A percentile compares a stretch with the other conserved stretches of the same genome.
phyloP scores from a whole-genome alignment of 2,888 invertebrate species.

The Caenorhabditis auriculariae region DNA sequence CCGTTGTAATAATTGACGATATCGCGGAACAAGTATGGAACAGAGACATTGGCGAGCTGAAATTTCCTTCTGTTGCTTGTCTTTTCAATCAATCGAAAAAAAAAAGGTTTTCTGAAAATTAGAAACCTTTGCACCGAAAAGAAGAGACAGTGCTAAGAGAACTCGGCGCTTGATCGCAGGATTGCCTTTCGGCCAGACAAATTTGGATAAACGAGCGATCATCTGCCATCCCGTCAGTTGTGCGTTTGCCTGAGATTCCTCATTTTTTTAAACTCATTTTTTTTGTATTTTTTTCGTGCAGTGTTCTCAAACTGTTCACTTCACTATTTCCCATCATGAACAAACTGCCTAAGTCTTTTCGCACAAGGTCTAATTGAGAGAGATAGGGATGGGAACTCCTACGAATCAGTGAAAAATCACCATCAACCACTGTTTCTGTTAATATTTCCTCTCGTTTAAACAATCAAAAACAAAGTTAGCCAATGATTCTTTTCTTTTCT shows the following conservation, averaged over 20 bases:
- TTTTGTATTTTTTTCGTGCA: too few relatives aligned
- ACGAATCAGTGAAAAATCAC: too few relatives aligned
- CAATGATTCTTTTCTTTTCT: too few relatives aligned
- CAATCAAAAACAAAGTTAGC: too few relatives aligned
- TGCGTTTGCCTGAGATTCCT: conserved; percentile 29
- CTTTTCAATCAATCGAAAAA: not conserved
- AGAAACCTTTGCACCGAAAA: conserved; percentile 67
- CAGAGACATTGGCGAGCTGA: conserved; percentile 82
- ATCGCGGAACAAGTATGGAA: conserved; percentile 93
- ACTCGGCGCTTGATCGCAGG: conserved; percentile 78
- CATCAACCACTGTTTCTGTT: too few relatives aligned
- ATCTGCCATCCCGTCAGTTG: conserved; percentile 45
- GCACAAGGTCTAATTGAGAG: conserved; percentile 6
- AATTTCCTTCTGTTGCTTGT: too few relatives aligned
- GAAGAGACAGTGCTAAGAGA: conserved; percentile 72
- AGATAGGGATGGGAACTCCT: conserved; percentile 5
- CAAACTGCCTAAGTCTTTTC: too few relatives aligned
- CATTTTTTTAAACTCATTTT: too few relatives aligned
- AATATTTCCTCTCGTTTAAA: too few relatives aligned
- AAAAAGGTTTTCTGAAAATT: conserved; percentile 4
- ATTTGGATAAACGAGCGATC: conserved; percentile 40
- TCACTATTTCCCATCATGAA: too few relatives aligned
- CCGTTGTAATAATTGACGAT: conserved; percentile 84
- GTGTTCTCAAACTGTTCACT: too few relatives aligned
- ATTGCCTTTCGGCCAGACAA: conserved; percentile 74